Conservation (phyloP, 1,140 invertebrate genomes). For the Drosophila obscura region DNA sequence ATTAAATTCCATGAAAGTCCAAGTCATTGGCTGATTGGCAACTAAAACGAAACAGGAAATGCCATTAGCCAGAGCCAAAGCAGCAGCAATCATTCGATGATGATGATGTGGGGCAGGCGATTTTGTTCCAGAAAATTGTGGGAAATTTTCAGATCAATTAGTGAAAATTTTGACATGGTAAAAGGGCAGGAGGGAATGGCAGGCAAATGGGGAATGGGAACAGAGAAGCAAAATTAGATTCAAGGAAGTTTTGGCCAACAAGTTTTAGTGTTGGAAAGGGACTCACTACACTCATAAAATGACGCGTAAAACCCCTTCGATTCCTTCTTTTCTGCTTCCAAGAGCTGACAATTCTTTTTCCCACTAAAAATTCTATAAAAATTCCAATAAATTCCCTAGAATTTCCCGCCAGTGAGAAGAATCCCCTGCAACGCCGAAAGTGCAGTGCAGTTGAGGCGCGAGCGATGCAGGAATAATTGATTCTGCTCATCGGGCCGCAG, state of each 20-base stretch:
- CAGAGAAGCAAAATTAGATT: background rate
- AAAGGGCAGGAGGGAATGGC: background rate
- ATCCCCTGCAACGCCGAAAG: constrained; percentile 16
- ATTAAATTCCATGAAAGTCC: constrained; percentile 51
- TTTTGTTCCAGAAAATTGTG: constrained; percentile 7
- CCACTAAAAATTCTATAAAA: constrained; percentile 9
- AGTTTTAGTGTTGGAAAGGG: background rate
- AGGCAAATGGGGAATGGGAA: background rate
- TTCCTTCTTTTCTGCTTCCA: too few relatives aligned
- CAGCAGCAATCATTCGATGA: constrained; percentile 10
- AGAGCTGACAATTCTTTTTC: too few relatives aligned
- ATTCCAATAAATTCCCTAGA: constrained; percentile 11
- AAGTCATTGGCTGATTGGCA: constrained; percentile 70
- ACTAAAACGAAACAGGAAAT: constrained; percentile 61
- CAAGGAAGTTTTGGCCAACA: background rate
- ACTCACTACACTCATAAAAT: background rate
- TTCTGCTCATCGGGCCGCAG: constrained; percentile 54
- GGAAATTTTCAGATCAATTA: constrained; percentile 23
- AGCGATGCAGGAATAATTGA: constrained; percentile 62
- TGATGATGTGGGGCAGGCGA: background rate
- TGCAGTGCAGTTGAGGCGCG: constrained; percentile 6
- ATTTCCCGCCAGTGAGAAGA: background rate
- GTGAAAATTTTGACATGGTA: background rate
- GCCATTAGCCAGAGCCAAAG: constrained; percentile 50
- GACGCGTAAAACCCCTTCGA: too few relatives aligned